Evolutionary conservation across 1,140 invertebrate species (phyloP).

Genomic region (Camponotus floridanus): DNA sequence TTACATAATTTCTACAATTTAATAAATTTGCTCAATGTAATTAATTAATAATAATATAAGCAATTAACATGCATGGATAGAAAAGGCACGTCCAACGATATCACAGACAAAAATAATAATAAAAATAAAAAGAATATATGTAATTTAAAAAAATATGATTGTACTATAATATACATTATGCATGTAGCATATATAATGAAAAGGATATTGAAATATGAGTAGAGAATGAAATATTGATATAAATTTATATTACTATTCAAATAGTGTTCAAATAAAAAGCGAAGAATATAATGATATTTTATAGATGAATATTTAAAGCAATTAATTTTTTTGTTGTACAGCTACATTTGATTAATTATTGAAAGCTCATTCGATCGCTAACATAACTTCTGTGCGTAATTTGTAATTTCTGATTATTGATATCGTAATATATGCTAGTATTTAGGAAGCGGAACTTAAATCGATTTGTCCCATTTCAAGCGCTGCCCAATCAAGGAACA

Average conservation of each 20-base stretch:
- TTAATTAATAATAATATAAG: background rate
- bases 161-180: background rate
- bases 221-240: background rate
- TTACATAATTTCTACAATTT: background rate
- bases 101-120: background rate
- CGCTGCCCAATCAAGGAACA: conserved; percentile 44
- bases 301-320: background rate
- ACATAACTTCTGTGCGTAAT: background rate
- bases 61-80: background rate
- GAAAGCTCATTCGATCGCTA: background rate
- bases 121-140: background rate
- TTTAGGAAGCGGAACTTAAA: conserved; percentile 35
- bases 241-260: background rate
- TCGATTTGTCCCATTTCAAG: conserved; percentile 50
- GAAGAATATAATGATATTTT: background rate
- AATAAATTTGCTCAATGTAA: background rate
- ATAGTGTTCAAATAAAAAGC: background rate
- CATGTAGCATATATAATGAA: background rate
- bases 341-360: background rate
- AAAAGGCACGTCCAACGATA: background rate
- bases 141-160: background rate
- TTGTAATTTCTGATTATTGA: background rate
- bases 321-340: background rate
- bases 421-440: background rate
- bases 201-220: background rate